Base-by-base conservation (phyloP, 2,113 vertebrate genomes). In the Emydura subglobosa region DNA sequence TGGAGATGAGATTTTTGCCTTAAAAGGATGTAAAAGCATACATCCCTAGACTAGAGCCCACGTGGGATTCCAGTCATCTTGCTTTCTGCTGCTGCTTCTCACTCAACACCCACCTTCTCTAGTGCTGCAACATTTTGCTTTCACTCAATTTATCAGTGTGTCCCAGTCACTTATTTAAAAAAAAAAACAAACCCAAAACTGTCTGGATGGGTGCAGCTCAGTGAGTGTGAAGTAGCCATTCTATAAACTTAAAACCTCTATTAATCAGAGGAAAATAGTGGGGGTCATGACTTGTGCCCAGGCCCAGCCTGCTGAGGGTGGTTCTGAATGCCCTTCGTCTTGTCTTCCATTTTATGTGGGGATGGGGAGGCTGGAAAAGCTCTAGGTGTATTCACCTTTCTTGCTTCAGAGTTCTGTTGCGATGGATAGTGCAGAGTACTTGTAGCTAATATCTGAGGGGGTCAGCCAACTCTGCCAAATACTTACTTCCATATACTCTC, bases 231-330 rank as follows among this genome's bases (percentile, higher is more conserved):
- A 21, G 6, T 21, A 72, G 78, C 81, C n/a, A 68, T 80, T 79
- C 51, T 47, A n/a, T 79, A 49, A 51, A 47, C 13, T 14, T 54
- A 31, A 34, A 51, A 49, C 5, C 27, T 17, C 54, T 78, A 12
- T 2, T 79, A 79, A 19, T 59, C 39, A 25, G 24, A 76, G n/a
- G 39, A 14, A 3, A 34, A 76, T 76, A 24, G 3, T 10, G 4
- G 59, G 1, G 10, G 50, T 76, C 42, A 11, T 50, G 0, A 25
- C 0, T 39, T 22, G 0, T 17, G 51, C 78, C 72, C 44, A 19
- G 50, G 3, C 54, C 55, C 76, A 13, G 29, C 1, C 1, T 44
- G 72, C 12, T 81, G 1, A 78, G 49, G 57, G 65, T 44, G 7
- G 59, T n/a, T 78, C 54, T 42, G n/a, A 74, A 74, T 74, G 39